Conservation (phyloP, 53 echinoderm and acorn worm genomes). For the Holothuria scabra region DNA sequence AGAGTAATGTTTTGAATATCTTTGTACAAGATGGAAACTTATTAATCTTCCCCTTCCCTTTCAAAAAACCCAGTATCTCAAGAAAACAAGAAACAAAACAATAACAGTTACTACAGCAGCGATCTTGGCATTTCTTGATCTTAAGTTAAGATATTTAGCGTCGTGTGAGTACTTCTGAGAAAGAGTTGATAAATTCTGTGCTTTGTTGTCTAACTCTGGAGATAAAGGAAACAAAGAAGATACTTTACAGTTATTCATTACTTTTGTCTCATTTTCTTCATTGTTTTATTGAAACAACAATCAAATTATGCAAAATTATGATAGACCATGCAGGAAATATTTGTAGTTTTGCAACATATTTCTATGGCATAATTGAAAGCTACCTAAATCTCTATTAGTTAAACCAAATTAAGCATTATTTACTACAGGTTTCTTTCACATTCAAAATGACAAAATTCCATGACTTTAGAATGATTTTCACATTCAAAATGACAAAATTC, state of each 20-base stretch:
- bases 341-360: too few relatives aligned
- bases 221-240: neutral
- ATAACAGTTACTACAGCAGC: slow-evolving; percentile 79
- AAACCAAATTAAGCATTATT: too few relatives aligned
- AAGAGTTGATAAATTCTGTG: slow-evolving; percentile 81
- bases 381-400: too few relatives aligned
- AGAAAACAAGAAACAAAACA: slow-evolving; percentile 74
- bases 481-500: too few relatives aligned
- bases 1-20: neutral
- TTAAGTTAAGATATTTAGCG: slow-evolving; percentile 89
- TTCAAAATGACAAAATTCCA: too few relatives aligned
- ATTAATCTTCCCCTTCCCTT: neutral
- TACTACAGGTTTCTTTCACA: too few relatives aligned
- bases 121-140: slow-evolving; percentile 98
- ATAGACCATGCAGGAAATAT: too few relatives aligned
- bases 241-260: neutral
- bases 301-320: too few relatives aligned
- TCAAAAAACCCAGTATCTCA: slow-evolving; percentile 88
- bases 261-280: neutral
- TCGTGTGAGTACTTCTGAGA: slow-evolving; percentile 96
- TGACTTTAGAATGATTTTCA: too few relatives aligned
- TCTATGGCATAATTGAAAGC: too few relatives aligned
- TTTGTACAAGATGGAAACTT: neutral
- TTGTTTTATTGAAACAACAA: too few relatives aligned
- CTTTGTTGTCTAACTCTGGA: slow-evolving; percentile 90